Conservation (phyloP, 2,113 vertebrate species). For the Cettia cetti region DNA sequence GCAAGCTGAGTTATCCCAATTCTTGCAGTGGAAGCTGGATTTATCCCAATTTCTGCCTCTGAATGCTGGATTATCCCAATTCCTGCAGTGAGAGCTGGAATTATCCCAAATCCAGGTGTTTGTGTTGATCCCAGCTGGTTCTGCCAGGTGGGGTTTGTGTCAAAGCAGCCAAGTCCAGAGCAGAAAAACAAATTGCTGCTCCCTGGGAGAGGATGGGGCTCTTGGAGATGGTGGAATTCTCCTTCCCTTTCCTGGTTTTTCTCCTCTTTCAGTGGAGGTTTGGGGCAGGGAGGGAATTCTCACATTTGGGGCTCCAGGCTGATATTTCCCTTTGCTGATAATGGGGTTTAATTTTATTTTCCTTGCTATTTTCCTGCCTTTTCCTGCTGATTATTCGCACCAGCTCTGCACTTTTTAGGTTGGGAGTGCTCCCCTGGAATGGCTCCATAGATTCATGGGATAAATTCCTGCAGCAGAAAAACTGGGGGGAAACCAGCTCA, state of each 20-base stretch:
- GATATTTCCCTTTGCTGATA: fast-evolving
- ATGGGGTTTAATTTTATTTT: not conserved
- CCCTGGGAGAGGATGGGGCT: not conserved
- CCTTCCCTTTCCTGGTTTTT: not conserved
- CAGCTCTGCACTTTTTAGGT: fast-evolving
- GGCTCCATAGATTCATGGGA: not conserved
- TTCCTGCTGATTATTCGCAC: fast-evolving
- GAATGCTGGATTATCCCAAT: too few species aligned
- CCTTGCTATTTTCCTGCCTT: not conserved
- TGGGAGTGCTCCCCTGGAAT: not conserved
- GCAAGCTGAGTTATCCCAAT: not conserved
- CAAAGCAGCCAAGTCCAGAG: not conserved
- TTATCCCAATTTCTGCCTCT: not conserved
- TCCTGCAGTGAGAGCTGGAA: too few species aligned
- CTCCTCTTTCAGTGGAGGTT: not conserved
- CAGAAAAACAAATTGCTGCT: not conserved
- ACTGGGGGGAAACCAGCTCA: not conserved
- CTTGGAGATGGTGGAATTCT: not conserved
- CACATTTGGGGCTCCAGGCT: not conserved
- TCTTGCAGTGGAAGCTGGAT: too few species aligned
- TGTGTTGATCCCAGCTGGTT: not conserved
- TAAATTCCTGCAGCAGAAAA: not conserved
- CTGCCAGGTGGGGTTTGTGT: not conserved
- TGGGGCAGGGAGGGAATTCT: not conserved
- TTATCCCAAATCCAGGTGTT: not conserved